Percentiles rank a stretch among this genome's conserved stretches.
Evolutionary conservation across 2,113 vertebrate species (phyloP).

Genomic region (Propithecus coquereli): DNA sequence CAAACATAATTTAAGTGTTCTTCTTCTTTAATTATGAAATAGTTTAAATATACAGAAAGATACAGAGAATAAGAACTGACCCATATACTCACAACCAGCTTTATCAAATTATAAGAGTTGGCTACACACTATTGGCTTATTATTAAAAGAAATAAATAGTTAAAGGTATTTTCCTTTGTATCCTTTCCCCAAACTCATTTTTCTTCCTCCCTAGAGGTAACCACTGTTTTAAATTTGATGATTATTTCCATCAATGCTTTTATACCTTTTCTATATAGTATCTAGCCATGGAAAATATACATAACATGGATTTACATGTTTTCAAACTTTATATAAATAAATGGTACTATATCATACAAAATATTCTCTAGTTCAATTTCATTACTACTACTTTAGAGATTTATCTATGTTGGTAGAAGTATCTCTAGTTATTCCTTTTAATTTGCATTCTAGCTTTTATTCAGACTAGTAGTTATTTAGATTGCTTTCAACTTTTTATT

Average conservation of each 20-base stretch:
- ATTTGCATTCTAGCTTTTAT: background rate
- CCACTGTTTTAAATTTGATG: background rate
- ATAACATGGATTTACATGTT: background rate
- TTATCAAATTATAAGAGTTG: slow-evolving; percentile 21
- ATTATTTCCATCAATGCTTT: background rate
- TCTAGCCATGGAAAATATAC: background rate
- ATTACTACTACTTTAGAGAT: background rate
- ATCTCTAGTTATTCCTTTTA: background rate
- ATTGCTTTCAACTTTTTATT: slow-evolving; percentile 3
- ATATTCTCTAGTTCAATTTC: background rate
- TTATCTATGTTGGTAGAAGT: background rate
- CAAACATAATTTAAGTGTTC: background rate
- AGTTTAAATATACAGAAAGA: slow-evolving; percentile 34
- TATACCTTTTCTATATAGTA: background rate
- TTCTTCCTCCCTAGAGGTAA: background rate
- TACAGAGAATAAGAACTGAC: slow-evolving; percentile 11
- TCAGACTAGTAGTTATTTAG: background rate
- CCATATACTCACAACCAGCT: background rate
- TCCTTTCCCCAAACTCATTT: background rate
- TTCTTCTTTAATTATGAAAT: slow-evolving; percentile 49
- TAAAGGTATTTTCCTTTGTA: background rate
- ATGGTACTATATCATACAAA: background rate
- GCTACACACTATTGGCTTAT: background rate
- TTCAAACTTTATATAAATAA: slow-evolving; percentile 17
- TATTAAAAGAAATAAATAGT: slow-evolving; percentile 1